Evolutionary conservation across 2,797 vertebrate species (phyloP), one percentile per base, ranked within the genome.

Genomic region (Manis pentadactyla): DNA sequence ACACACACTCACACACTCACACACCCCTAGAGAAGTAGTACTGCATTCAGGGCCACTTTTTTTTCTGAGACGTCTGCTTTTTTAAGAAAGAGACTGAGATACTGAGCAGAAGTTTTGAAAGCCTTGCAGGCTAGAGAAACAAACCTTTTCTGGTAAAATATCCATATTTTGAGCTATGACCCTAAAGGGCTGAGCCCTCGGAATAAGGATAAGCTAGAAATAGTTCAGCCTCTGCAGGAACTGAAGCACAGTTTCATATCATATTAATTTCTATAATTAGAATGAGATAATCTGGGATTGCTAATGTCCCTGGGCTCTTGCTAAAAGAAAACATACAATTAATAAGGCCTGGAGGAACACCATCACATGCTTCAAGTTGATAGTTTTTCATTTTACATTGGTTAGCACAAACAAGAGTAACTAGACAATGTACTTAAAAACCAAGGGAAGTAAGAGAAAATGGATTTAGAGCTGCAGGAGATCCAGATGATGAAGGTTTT

Each of bases 181-280:
- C 29, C 12, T 73, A 91, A 55, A 78, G n/a, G 13, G 1, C 23
- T 84, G 49, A 92, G 71, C 10, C 31, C 8, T 64, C 27, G 12
- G 15, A 90, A 11, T 29, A 46, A 90, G 42, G 19, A 87, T 37
- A 77, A 94, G 57, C 17, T 51, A 46, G 63, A 95, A 96, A 63
- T 79, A 66, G 18, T 55, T 77, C 37, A 51, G 10, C 46, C 19
- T 87, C 75, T 61, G 7, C 71, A 42, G n/a, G 7, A 37, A 53
- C 77, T 64, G 15, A 93, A 90, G n/a, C 7, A 23, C 7, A 66
- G 14, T 23, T 77, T 93, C 61, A 19, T 25, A 34, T 85, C 46
- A 55, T 31, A 46, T 57, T 64, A 66, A 93, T 57, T 61, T 92
- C 88, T 87, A 81, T 84, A 68, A 61, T 92, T 92, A 95, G 75